Base-by-base conservation (phyloP, 2,888 invertebrate species). In the Spodoptera picta region DNA sequence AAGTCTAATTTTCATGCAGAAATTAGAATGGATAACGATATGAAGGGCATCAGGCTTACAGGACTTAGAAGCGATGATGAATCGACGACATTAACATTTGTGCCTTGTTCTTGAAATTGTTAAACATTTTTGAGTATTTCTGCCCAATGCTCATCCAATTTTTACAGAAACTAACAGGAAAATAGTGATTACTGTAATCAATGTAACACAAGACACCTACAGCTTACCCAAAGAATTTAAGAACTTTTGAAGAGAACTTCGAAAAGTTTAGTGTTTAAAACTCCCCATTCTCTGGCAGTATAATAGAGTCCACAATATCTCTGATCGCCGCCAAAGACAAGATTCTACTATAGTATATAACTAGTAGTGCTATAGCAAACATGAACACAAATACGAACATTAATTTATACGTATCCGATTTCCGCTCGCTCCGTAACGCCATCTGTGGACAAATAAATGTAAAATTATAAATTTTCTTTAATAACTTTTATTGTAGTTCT, bases 311-410 rank as follows among this genome's bases (percentile, higher is more conserved):
- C 44, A 68, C 31, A 44, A 36, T 42, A 41, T 63, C 47, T 2
- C 31, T 51, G n/a, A 50, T 14, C 48, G 53, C 42, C 36, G 47
- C 19, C 1, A 56, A 41, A 0, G 19, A 1, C 23, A 46, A 12
- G n/a, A 23, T 54, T 53, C 19, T 65, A 49, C 5, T 61, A 19
- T 19, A 27, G 43, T 31, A 60, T 5, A 54, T 23, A 10, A 57
- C 23, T 51, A 57, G 27, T n/a, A 72, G 47, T 9, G 31, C 52
- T 52, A 72, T 27, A 19, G 45, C 51, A 57, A 10, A 58, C 43
- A 72, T 58, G 48, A 65, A 48, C 65, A 79, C 49, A 58, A 81
- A 72, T 84, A 86, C 86, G 81, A 82, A 86, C 86, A 84, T 79
- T 75, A 79, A 42, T 76, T 66, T 71, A 77, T 69, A 77, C 60